Percentiles rank a stretch among this genome's conserved stretches.
Evolutionary conservation across 1,140 invertebrate genomes (phyloP).

Genomic region (Drosophila novamexicana): DNA sequence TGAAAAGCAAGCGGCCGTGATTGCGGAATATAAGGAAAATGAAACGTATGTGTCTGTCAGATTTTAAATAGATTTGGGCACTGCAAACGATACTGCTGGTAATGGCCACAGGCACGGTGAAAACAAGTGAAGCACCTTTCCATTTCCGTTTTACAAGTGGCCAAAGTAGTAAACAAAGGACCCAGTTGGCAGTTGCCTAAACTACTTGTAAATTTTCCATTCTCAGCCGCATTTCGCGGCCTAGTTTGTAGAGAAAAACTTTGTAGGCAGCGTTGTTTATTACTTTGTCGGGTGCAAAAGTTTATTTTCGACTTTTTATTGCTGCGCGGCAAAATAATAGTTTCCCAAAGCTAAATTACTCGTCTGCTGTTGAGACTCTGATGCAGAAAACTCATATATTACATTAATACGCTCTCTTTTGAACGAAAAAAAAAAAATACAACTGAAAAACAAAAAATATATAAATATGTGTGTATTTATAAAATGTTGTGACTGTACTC

Average conservation of each 20-base stretch:
- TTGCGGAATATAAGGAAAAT: conserved; percentile 21
- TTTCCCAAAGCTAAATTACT: no score
- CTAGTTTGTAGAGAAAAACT: background rate
- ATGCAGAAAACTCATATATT: conserved; percentile 80
- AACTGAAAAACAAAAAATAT: conserved; percentile 8
- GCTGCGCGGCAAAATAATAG: conserved; percentile 41
- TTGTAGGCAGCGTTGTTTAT: conserved; percentile 26
- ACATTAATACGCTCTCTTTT: conserved; percentile 63
- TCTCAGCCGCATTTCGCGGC: background rate
- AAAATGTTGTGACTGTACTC: conserved; percentile 65
- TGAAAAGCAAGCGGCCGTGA: conserved; percentile 52
- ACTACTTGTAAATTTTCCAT: background rate
- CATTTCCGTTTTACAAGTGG: conserved; percentile 26
- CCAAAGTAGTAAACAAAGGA: background rate
- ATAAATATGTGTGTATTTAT: conserved; percentile 42
- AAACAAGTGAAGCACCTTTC: conserved; percentile 18
- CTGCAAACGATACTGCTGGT: background rate
- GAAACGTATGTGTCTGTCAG: conserved; percentile 32
- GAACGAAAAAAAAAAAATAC: conserved; percentile 48
- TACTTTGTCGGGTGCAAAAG: background rate
- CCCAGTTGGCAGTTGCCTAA: background rate
- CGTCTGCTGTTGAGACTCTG: background rate
- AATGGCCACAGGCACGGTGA: background rate
- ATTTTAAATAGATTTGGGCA: conserved; percentile 43
- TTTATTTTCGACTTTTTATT: conserved; percentile 61